Conservation (phyloP, 2,113 vertebrate genomes). For the Hiodon alosoides region DNA sequence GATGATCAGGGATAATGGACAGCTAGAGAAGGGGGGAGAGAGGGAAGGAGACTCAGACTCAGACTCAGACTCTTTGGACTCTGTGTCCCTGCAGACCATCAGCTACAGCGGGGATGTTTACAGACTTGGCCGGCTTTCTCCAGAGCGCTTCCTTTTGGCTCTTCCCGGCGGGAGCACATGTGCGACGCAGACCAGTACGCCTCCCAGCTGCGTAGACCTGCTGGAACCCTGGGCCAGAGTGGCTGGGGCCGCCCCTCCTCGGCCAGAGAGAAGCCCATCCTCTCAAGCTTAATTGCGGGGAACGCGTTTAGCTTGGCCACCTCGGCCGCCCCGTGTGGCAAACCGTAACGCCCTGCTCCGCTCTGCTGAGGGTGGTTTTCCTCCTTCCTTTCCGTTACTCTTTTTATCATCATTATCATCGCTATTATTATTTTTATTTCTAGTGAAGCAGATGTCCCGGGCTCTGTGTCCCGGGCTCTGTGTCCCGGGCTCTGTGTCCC, state of each 20-base stretch:
- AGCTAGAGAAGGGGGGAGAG: background rate
- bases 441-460: background rate
- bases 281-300: conserved; percentile 36
- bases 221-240: background rate
- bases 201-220: background rate
- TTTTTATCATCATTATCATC: background rate
- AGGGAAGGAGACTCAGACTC: background rate
- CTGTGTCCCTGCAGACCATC: no score
- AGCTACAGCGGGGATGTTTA: no score
- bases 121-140: background rate
- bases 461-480: background rate
- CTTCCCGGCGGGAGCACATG: background rate
- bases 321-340: conserved; percentile 24
- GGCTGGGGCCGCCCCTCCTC: background rate
- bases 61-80: no score
- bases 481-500: background rate
- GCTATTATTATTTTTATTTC: background rate
- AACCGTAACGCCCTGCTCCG: conserved; percentile 26
- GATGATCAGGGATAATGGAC: background rate
- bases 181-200: background rate
- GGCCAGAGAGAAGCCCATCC: conserved; percentile 31
- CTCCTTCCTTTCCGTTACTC: background rate
- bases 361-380: background rate
- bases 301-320: conserved; percentile 39
- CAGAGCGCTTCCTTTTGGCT: background rate